Base-by-base conservation (phyloP, 2,113 vertebrate species). In the Solea solea region DNA sequence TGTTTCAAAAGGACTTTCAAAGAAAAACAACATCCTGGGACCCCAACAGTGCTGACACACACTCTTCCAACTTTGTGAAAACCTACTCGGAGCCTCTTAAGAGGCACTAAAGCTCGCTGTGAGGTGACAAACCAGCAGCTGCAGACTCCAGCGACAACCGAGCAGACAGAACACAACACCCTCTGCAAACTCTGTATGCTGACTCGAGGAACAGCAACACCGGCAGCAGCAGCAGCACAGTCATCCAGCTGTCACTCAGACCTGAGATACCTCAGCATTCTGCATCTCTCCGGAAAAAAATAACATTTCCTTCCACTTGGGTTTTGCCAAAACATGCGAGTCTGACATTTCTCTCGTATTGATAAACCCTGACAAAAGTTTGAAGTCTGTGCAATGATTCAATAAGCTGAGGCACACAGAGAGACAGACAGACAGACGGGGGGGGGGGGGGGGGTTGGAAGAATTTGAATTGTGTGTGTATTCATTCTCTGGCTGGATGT, bases 281-380 rank as follows among this genome's bases (percentile, higher is more conserved):
- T 67, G 57, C 67, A 42, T 75, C 74, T 62, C 28, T 69, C 11
- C 1, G 21, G 21, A 11, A 66, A 78, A 76, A 39, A 69, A 70
- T 68, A 56, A n/a, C 51, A 41, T 62, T 21, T 9, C 41, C 44
- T 68, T 71, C 21, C 49, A 41, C 72, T 54, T 25, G 60, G 11
- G 64, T 82, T 21, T 85, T 84, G 61, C 72, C 42, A 13, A 57
- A 58, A 86, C 72, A 72, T 62, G 64, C 28, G 82, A 81, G 81
- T 86, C 72, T 84, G 84, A 74, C 88, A 91, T 84, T 69, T 83
- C 56, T 50, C 44, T 58, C 68, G 65, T 67, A 69, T 69, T 78
- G 82, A 89, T 89, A 87, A 90, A 78, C 79, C 53, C 5, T 68
- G 76, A 90, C 82, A 84, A 81, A 74, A 79, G 72, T 77, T 81